phyloP scores from a whole-genome alignment of 2,797 vertebrate species.

The Limnodromus scolopaceus region DNA sequence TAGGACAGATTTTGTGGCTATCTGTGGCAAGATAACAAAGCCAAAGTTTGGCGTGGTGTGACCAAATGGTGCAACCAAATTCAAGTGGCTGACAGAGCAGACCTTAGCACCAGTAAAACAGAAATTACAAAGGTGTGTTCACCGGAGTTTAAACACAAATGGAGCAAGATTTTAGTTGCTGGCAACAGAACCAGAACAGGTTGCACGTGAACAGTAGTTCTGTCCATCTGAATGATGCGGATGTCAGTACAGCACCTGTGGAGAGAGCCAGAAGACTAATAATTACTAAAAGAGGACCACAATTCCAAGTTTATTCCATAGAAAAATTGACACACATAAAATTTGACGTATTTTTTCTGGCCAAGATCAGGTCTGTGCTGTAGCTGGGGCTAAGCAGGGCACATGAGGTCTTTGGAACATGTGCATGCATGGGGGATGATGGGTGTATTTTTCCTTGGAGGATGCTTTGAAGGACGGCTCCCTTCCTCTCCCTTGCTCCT shows the following conservation, averaged over 20 bases:
- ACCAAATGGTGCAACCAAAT: neutral
- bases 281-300: neutral
- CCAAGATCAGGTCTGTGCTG: neutral
- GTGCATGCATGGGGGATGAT: rapidly evolving
- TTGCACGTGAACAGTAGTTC: neutral
- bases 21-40: neutral
- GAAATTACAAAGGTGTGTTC: conserved; percentile 1
- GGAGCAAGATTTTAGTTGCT: conserved; percentile 5
- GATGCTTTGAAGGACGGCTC: neutral
- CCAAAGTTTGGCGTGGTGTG: neutral
- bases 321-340: neutral
- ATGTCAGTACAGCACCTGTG: neutral
- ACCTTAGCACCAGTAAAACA: neutral
- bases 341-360: neutral
- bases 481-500: neutral
- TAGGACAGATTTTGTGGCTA: neutral
- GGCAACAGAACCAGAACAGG: conserved; percentile 1
- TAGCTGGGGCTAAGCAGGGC: neutral
- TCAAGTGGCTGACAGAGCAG: neutral
- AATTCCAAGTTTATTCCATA: neutral
- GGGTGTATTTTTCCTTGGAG: neutral
- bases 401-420: neutral
- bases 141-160: neutral
- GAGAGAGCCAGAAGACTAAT: neutral
- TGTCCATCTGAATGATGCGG: neutral